phyloP scores from a whole-genome alignment of 1,140 invertebrate genomes.

The Cotesia chilonis region DNA sequence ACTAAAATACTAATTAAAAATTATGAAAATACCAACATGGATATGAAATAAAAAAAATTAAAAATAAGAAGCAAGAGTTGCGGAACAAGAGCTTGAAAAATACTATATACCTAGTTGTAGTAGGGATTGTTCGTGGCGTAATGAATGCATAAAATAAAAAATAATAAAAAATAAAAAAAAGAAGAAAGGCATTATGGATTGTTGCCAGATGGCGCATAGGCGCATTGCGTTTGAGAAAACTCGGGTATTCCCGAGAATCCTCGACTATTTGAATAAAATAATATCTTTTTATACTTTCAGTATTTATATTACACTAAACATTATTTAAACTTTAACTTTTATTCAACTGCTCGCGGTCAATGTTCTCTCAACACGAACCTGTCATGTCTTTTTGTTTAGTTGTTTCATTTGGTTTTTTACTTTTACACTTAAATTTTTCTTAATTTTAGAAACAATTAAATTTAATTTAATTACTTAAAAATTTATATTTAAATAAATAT shows the following conservation, averaged over 20 bases:
- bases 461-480: too few relatives aligned
- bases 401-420: neutral
- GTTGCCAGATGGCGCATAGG: slow-evolving; percentile 21
- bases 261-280: too few relatives aligned
- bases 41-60: too few relatives aligned
- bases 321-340: neutral
- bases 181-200: neutral
- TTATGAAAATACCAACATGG: neutral
- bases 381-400: too few relatives aligned
- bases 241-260: neutral
- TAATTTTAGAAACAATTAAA: neutral
- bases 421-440: neutral
- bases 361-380: slow-evolving; percentile 10
- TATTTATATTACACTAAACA: too few relatives aligned
- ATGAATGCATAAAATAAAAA: neutral
- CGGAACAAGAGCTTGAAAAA: neutral
- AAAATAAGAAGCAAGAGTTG: neutral
- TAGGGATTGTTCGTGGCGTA: neutral
- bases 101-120: too few relatives aligned
- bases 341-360: neutral
- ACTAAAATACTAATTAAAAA: neutral
- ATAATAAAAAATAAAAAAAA: neutral
- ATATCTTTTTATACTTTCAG: too few relatives aligned
- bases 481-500: too few relatives aligned
- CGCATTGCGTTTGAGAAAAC: slow-evolving; percentile 14